phyloP scores from a whole-genome alignment of 2,113 vertebrate genomes.

The Numenius arquata region DNA sequence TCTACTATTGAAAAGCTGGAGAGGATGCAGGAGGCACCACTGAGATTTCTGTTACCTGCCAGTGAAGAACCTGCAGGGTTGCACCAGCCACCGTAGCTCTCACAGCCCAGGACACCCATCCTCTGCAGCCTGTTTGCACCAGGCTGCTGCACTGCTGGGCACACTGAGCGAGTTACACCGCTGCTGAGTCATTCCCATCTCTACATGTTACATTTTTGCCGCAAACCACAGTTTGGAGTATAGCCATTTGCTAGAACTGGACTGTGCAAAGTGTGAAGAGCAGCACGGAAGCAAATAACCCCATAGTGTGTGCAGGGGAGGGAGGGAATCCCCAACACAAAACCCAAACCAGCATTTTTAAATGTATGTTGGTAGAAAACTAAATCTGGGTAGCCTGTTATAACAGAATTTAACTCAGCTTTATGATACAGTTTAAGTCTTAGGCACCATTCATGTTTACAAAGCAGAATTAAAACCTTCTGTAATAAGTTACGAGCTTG shows the following conservation, averaged over 20 bases:
- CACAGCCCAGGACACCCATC: neutral
- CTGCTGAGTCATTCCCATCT: neutral
- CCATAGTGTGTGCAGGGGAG: too few relatives aligned
- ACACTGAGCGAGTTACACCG: accelerated
- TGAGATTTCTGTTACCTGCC: neutral
- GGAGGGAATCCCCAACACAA: neutral
- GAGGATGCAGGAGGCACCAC: neutral
- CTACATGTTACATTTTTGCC: neutral
- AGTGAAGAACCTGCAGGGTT: neutral
- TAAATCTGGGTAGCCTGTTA: neutral
- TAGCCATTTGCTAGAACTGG: neutral
- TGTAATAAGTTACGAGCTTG: neutral
- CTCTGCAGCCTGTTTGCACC: neutral
- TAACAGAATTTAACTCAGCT: neutral
- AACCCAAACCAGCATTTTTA: neutral
- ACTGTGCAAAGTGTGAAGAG: neutral
- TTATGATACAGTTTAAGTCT: neutral
- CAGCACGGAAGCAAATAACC: neutral
- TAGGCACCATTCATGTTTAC: neutral
- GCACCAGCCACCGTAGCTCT: neutral
- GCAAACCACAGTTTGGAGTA: neutral
- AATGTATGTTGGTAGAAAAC: neutral
- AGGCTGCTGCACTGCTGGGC: neutral
- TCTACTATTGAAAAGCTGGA: constrained; percentile 82
- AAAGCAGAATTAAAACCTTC: constrained; percentile 13